phyloP scores from a whole-genome alignment of 2,797 vertebrate genomes.

The Knipowitschia caucasica region DNA sequence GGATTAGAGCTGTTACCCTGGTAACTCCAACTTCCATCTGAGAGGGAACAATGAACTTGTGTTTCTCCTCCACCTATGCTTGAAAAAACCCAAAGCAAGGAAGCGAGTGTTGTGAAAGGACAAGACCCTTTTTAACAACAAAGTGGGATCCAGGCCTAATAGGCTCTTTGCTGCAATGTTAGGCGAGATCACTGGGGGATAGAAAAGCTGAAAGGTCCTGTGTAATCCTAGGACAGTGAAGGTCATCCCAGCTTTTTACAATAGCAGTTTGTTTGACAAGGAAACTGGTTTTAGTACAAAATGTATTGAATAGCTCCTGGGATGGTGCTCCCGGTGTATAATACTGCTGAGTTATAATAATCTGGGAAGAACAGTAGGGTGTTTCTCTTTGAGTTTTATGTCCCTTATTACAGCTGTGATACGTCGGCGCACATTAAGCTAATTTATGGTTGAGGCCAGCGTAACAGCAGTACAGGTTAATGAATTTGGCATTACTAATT shows the following conservation, averaged over 20 bases:
- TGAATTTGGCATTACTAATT: slow-evolving; percentile 97
- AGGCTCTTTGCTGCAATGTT: slow-evolving; percentile 84
- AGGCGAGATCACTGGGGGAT: slow-evolving; percentile 81
- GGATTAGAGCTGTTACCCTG: slow-evolving; percentile 98
- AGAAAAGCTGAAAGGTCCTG: slow-evolving; percentile 85
- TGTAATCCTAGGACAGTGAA: slow-evolving; percentile 87
- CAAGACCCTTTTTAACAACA: slow-evolving; percentile 90
- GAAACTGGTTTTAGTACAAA: slow-evolving; percentile 37
- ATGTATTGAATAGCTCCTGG: slow-evolving; percentile 20
- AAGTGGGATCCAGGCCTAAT: slow-evolving; percentile 90
- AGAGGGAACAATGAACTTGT: slow-evolving; percentile 94
- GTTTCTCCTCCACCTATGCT: slow-evolving; percentile 94
- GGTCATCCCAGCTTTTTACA: slow-evolving; percentile 79
- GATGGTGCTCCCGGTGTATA: slow-evolving; percentile 48
- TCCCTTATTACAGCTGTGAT: slow-evolving; percentile 80
- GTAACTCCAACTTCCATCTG: slow-evolving; percentile 99
- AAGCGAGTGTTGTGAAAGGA: slow-evolving; percentile 88
- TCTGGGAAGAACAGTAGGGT: slow-evolving; percentile 59
- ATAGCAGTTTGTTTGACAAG: slow-evolving; percentile 78
- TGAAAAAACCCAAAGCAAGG: slow-evolving; percentile 76
- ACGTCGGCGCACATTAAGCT: slow-evolving; percentile 77
- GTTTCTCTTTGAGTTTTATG: slow-evolving; percentile 78
- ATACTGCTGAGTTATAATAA: slow-evolving; percentile 65
- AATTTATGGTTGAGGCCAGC: slow-evolving; percentile 78
- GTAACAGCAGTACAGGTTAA: slow-evolving; percentile 88